phyloP scores from a whole-genome alignment of 2,113 vertebrate genomes.

The Lepus europaeus region DNA sequence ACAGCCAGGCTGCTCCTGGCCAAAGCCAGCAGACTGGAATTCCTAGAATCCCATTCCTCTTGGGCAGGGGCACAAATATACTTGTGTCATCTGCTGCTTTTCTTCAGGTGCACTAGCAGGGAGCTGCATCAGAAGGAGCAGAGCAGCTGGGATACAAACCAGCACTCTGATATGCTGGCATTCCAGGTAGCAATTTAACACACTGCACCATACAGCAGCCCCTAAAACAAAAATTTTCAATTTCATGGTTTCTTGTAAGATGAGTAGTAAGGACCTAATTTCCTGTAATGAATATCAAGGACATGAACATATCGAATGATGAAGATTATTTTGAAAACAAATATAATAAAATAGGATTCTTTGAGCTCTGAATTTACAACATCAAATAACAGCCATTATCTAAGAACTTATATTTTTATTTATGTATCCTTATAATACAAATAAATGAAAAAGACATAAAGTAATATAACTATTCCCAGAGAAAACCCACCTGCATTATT shows the following conservation, averaged over 20 bases:
- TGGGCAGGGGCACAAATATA: too few species aligned
- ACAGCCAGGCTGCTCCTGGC: too few species aligned
- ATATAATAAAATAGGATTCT: not conserved
- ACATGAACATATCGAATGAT: constrained; percentile 5
- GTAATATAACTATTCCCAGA: not conserved
- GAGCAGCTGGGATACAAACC: too few species aligned
- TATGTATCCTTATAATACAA: not conserved
- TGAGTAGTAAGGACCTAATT: not conserved
- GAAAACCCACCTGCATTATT: constrained; percentile 85
- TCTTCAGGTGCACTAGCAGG: too few species aligned
- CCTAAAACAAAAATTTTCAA: constrained; percentile 6
- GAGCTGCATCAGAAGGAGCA: too few species aligned
- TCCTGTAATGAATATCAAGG: not conserved
- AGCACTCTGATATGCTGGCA: too few species aligned
- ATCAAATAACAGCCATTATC: not conserved
- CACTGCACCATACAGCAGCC: too few species aligned
- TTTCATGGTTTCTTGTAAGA: not conserved
- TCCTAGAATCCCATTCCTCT: too few species aligned
- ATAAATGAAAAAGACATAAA: constrained; percentile 50
- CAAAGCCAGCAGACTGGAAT: too few species aligned
- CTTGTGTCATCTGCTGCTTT: too few species aligned
- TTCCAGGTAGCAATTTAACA: too few species aligned
- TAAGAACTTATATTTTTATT: not conserved
- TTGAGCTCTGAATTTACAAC: not conserved
- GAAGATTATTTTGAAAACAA: not conserved